Conservation (phyloP, 2,797 vertebrate species). For the Onychomys arenicola region DNA sequence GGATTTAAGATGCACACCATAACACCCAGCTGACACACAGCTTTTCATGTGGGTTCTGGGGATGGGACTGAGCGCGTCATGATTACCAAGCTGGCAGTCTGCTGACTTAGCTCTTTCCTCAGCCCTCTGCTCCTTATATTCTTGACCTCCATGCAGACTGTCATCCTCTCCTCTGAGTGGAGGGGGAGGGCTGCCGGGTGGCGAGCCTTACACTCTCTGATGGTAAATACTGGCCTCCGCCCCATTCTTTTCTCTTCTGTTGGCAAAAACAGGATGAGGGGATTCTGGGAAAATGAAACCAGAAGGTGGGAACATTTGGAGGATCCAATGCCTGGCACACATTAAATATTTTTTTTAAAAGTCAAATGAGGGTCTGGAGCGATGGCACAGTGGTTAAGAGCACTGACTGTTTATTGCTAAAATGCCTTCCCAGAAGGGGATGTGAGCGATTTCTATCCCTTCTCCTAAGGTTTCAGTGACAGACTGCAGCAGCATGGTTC, state of each 20-base stretch:
- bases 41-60: not conserved
- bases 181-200: not conserved
- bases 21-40: not conserved
- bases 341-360: slow-evolving; percentile 20
- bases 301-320: slow-evolving; percentile 32
- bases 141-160: not conserved
- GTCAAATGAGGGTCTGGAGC: slow-evolving; percentile 10
- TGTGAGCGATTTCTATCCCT: not conserved
- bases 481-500: not conserved
- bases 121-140: not conserved
- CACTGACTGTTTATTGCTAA: not conserved
- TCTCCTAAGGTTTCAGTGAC: not conserved
- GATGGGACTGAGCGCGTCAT: not conserved
- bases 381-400: not conserved
- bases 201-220: not conserved
- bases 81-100: not conserved
- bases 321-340: slow-evolving; percentile 2
- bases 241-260: not conserved
- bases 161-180: not conserved
- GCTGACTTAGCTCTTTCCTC: not conserved
- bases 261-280: slow-evolving; percentile 28
- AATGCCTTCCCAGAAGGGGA: not conserved
- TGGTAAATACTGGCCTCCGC: not conserved
- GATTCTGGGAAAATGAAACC: not conserved
- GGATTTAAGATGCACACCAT: not conserved